phyloP scores from a whole-genome alignment of 2,888 invertebrate genomes.

The Plagodis pulveraria region DNA sequence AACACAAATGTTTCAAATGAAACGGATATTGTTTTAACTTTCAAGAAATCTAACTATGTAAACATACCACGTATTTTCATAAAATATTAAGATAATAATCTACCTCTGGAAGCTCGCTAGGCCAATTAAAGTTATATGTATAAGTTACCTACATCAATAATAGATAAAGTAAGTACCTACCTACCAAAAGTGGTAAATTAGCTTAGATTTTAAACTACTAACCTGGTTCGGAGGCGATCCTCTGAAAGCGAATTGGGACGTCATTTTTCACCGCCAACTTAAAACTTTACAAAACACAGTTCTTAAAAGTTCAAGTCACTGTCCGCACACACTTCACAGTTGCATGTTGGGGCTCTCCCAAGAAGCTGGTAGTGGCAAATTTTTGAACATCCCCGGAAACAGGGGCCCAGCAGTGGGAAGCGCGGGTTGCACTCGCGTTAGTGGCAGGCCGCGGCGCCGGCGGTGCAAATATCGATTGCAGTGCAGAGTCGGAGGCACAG shows the following conservation, averaged over 20 bases:
- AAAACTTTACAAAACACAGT: slow-evolving; percentile 61
- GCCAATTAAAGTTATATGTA: slow-evolving; percentile 41
- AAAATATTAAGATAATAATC: slow-evolving; percentile 9
- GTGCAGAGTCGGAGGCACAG: slow-evolving; percentile 68
- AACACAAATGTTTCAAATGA: too few species aligned
- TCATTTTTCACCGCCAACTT: slow-evolving; percentile 70
- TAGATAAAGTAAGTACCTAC: background rate
- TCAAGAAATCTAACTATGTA: slow-evolving; percentile 11
- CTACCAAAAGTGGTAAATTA: background rate
- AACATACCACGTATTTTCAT: slow-evolving; percentile 29
- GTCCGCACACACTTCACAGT: slow-evolving; percentile 68
- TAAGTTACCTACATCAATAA: slow-evolving; percentile 10
- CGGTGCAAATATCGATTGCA: slow-evolving; percentile 70
- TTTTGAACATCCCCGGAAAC: slow-evolving; percentile 52
- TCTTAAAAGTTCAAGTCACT: slow-evolving; percentile 65
- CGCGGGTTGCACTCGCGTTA: slow-evolving; percentile 62
- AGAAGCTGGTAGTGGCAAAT: slow-evolving; percentile 43
- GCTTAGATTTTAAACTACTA: slow-evolving; percentile 39
- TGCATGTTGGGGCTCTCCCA: slow-evolving; percentile 63
- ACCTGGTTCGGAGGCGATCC: slow-evolving; percentile 84
- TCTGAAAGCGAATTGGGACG: slow-evolving; percentile 82
- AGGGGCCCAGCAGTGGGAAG: slow-evolving; percentile 39
- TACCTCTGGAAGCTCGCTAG: slow-evolving; percentile 46
- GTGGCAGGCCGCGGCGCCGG: slow-evolving; percentile 49
- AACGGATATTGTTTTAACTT: background rate